Percentiles rank a stretch among this genome's conserved stretches.
Conservation (phyloP, 92 coral and sea anemone genomes). For the Zoanthus solanderi region DNA sequence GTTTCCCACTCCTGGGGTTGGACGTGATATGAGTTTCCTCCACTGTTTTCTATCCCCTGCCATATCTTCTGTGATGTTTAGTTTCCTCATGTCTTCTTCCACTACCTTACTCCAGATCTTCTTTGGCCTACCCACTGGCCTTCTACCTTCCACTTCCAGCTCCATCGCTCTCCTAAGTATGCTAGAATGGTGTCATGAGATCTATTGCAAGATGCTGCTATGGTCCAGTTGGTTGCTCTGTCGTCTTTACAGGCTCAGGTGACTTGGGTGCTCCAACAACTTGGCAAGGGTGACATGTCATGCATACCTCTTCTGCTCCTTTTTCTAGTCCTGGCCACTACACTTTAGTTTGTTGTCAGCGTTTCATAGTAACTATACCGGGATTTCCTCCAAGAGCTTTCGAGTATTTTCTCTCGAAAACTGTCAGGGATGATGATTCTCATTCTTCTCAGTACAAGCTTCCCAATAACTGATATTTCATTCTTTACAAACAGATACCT, state of each 20-base stretch:
- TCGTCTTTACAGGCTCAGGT: conserved; percentile 69
- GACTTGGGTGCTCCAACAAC: conserved; percentile 60
- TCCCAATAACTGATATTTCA: conserved; percentile 52
- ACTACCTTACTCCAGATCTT: too few species aligned
- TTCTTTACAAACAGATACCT: conserved; percentile 24
- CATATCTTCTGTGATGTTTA: too few species aligned
- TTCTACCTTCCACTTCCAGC: too few species aligned
- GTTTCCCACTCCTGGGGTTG: too few species aligned
- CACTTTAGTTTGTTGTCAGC: conserved; percentile 58
- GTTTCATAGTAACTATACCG: conserved; percentile 62
- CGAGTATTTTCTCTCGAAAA: conserved; percentile 48
- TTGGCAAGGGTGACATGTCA: conserved; percentile 63
- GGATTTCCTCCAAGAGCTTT: conserved; percentile 66
- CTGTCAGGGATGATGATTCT: conserved; percentile 50
- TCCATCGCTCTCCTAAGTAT: too few species aligned
- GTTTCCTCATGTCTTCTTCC: too few species aligned
- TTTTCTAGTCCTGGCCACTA: conserved; percentile 74
- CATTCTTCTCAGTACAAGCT: conserved; percentile 62
- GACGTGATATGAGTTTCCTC: too few species aligned
- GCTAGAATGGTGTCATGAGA: not conserved
- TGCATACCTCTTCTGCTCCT: conserved; percentile 45
- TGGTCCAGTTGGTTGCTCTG: conserved; percentile 59
- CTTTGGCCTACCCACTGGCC: too few species aligned
- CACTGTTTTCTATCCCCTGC: too few species aligned
- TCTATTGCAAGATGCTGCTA: conserved; percentile 68